Evolutionary conservation across 2,113 vertebrate genomes (phyloP).

Genomic region (Callorhinus ursinus): DNA sequence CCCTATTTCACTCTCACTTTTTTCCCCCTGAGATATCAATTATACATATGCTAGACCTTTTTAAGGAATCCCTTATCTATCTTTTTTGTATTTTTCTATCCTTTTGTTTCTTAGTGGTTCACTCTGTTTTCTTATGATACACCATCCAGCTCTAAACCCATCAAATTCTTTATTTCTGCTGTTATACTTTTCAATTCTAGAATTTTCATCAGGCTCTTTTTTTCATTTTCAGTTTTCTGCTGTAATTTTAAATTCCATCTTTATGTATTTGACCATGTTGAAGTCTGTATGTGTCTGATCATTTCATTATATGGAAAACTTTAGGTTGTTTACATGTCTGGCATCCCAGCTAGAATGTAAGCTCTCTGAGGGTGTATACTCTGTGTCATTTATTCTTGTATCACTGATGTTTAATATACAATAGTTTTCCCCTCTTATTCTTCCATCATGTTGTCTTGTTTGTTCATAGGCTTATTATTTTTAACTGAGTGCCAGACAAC

Average conservation of each 20-base stretch:
- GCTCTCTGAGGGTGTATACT: background rate
- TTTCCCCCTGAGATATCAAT: background rate
- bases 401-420: background rate
- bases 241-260: background rate
- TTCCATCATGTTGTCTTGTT: background rate
- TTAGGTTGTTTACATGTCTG: background rate
- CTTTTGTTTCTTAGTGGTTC: background rate
- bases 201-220: conserved; percentile 13
- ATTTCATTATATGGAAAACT: background rate
- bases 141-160: background rate
- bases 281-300: background rate
- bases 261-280: background rate
- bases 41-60: background rate
- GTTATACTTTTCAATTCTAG: background rate
- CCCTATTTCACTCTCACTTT: background rate
- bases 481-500: background rate
- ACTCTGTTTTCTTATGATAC: background rate
- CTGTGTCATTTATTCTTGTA: background rate
- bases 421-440: background rate
- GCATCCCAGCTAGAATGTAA: background rate
- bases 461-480: background rate
- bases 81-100: background rate
- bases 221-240: conserved; percentile 2
- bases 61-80: background rate
- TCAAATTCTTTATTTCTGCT: conserved; percentile 4